These are phyloP conservation scores for Lacanobia oleracea DNA, from an alignment of 2,888 invertebrate genomes.

Conservation along the genomic window DNA sequence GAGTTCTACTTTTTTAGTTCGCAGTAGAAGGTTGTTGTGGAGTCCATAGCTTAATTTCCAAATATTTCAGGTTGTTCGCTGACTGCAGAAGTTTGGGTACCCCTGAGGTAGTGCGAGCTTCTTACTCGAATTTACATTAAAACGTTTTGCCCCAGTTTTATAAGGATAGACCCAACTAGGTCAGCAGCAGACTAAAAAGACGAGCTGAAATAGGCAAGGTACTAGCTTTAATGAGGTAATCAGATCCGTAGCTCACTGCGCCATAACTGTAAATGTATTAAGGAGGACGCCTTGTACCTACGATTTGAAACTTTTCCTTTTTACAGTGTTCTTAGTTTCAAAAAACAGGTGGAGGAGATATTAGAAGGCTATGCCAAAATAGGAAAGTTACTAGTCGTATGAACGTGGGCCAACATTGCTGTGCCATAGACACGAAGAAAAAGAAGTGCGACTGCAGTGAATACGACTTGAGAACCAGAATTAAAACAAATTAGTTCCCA, in stretches of 20 bases:
- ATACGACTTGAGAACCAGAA: background rate
- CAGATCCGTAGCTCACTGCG: constrained; percentile 1
- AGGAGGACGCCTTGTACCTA: background rate
- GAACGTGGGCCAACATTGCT: background rate
- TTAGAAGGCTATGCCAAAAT: background rate
- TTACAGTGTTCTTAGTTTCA: background rate
- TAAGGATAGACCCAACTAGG: constrained; percentile 36
- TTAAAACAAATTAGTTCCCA: constrained; percentile 12
- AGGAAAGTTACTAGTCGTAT: background rate
- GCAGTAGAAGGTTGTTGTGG: too few relatives aligned
- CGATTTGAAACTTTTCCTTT: background rate
- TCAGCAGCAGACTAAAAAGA: constrained; percentile 36
- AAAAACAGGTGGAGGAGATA: background rate
- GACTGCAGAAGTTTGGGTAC: background rate
- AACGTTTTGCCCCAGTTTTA: constrained; percentile 36
- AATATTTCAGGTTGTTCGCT: too few relatives aligned
- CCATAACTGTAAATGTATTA: background rate
- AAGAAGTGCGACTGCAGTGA: background rate
- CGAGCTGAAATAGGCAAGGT: constrained; percentile 23
- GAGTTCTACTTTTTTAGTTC: too few relatives aligned
- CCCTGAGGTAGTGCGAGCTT: background rate
- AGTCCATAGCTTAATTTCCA: too few relatives aligned
- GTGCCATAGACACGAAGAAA: background rate
- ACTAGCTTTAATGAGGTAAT: constrained; percentile 34
- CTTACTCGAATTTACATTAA: constrained; percentile 41